phyloP scores from a whole-genome alignment of 2,888 invertebrate species.

The Andrena trimmerana region DNA sequence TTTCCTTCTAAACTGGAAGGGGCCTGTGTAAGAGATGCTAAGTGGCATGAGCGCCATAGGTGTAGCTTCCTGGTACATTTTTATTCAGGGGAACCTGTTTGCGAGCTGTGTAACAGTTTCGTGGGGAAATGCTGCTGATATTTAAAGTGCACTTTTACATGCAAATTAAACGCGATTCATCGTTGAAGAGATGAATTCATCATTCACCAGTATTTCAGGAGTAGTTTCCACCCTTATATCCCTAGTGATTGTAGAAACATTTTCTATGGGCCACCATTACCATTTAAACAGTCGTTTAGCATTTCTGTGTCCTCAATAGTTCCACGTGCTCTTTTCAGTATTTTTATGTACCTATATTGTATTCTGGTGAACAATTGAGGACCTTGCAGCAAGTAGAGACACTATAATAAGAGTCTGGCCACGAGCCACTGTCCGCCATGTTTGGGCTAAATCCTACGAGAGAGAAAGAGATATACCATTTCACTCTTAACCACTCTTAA shows the following conservation, averaged over 20 bases:
- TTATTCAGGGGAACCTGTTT: constrained; percentile 19
- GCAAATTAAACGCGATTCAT: constrained; percentile 9
- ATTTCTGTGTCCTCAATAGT: too few relatives aligned
- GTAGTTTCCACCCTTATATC: background rate
- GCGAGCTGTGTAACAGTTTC: constrained; percentile 13
- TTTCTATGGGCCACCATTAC: background rate
- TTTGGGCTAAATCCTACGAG: too few relatives aligned
- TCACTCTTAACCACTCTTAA: too few relatives aligned
- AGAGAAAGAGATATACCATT: too few relatives aligned
- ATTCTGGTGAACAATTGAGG: too few relatives aligned
- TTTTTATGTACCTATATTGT: too few relatives aligned
- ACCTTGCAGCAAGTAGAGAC: too few relatives aligned
- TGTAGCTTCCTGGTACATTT: constrained; percentile 26
- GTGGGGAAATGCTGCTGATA: constrained; percentile 11
- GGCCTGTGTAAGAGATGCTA: background rate
- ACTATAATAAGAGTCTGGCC: too few relatives aligned
- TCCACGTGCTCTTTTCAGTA: too few relatives aligned
- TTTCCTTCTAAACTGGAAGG: constrained; percentile 19
- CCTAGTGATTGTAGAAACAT: background rate
- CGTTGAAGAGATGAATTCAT: constrained; percentile 1
- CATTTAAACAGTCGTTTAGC: too few relatives aligned
- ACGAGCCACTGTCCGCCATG: too few relatives aligned
- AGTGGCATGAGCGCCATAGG: constrained; percentile 8
- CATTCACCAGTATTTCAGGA: background rate
- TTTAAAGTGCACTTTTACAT: background rate